Evolutionary conservation across 2,888 invertebrate species (phyloP).

Genomic region (Thereva nobilitata): DNA sequence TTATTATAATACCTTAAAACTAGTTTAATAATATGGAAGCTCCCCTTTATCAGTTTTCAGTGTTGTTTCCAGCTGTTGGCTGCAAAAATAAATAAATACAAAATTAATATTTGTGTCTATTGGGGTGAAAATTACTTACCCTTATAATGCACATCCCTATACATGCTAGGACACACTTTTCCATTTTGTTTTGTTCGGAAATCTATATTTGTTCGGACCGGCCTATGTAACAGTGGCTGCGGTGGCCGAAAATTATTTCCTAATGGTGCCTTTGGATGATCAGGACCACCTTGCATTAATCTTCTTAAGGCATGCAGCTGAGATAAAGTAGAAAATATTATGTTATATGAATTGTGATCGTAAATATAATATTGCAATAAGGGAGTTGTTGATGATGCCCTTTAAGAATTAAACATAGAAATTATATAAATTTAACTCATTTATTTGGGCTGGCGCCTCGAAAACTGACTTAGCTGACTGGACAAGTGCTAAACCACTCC

Average conservation of each 20-base stretch:
- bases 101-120: slow-evolving; percentile 26
- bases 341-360: background rate
- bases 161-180: slow-evolving; percentile 89
- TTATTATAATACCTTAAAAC: slow-evolving; percentile 2
- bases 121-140: slow-evolving; percentile 60
- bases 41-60: slow-evolving; percentile 52
- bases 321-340: slow-evolving; percentile 41
- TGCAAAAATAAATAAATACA: slow-evolving; percentile 54
- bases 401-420: background rate
- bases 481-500: too few relatives aligned
- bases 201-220: slow-evolving; percentile 95
- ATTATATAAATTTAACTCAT: background rate
- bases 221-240: slow-evolving; percentile 89
- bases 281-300: slow-evolving; percentile 86
- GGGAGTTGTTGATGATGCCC: background rate
- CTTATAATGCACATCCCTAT: slow-evolving; percentile 90
- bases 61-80: slow-evolving; percentile 90
- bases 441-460: too few relatives aligned
- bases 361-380: background rate
- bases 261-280: slow-evolving; percentile 85
- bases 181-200: slow-evolving; percentile 82
- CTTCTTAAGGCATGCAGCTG: slow-evolving; percentile 82
- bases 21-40: slow-evolving; percentile 26
- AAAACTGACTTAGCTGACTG: too few relatives aligned
- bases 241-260: slow-evolving; percentile 95